These are phyloP conservation scores for Urophycis tenuis DNA, from an alignment of 2,797 vertebrate species.

Conservation along the genomic window DNA sequence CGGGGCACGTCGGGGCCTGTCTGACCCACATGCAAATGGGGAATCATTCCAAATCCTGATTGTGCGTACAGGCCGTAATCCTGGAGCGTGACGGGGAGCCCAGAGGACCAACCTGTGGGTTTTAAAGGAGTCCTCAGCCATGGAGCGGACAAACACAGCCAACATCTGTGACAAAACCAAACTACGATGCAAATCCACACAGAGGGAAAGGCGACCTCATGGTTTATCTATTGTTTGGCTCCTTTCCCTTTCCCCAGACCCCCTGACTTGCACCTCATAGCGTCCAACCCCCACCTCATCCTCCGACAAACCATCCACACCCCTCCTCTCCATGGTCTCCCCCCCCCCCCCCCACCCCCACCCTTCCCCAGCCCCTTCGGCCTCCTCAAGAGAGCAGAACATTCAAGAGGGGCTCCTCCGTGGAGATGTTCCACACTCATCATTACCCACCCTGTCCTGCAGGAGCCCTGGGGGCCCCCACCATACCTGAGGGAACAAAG, in stretches of 20 bases:
- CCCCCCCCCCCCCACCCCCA: too few species aligned
- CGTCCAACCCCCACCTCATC: not conserved
- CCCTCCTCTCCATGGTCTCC: slow-evolving; percentile 28
- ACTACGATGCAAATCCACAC: slow-evolving; percentile 55
- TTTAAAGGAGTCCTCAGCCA: slow-evolving; percentile 32
- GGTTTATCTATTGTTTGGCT: slow-evolving; percentile 41
- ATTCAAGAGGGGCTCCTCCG: slow-evolving; percentile 55
- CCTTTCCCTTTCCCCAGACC: not conserved
- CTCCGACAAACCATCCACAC: slow-evolving; percentile 42
- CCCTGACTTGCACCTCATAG: slow-evolving; percentile 20
- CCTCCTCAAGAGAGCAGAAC: slow-evolving; percentile 49
- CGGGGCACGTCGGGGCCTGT: slow-evolving; percentile 47
- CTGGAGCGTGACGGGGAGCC: slow-evolving; percentile 35
- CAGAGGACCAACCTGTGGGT: slow-evolving; percentile 19
- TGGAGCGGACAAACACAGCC: slow-evolving; percentile 44
- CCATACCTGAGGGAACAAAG: slow-evolving; percentile 67
- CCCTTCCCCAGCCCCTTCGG: slow-evolving; percentile 33
- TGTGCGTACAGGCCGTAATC: slow-evolving; percentile 45
- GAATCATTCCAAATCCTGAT: slow-evolving; percentile 23
- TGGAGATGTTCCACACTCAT: slow-evolving; percentile 62
- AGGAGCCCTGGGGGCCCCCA: slow-evolving; percentile 53
- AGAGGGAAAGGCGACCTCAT: slow-evolving; percentile 40
- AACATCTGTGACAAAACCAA: slow-evolving; percentile 62
- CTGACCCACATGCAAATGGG: slow-evolving; percentile 66
- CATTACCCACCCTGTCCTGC: too few species aligned